Conservation (phyloP, 2,888 invertebrate species). For the Lithophane leautieri region DNA sequence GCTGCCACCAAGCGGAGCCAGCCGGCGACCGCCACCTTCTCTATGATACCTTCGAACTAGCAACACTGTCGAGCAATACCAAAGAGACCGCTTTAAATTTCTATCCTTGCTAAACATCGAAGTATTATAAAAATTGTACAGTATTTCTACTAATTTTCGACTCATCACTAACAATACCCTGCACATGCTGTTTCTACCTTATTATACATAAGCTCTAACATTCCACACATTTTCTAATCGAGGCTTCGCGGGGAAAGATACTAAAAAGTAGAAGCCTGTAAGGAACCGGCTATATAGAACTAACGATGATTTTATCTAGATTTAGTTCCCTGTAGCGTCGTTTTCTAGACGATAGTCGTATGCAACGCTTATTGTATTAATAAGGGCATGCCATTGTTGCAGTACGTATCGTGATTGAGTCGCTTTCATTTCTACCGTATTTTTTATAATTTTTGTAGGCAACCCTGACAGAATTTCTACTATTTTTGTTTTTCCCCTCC, state of each 20-base stretch:
- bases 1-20: slow-evolving; percentile 71
- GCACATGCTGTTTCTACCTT: slow-evolving; percentile 77
- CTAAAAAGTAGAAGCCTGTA: slow-evolving; percentile 73
- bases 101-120: slow-evolving; percentile 63
- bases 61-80: slow-evolving; percentile 81
- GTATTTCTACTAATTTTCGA: slow-evolving; percentile 86
- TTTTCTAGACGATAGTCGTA: slow-evolving; percentile 83
- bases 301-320: slow-evolving; percentile 62
- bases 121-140: slow-evolving; percentile 59
- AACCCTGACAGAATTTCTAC: slow-evolving; percentile 73
- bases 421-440: slow-evolving; percentile 72
- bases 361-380: slow-evolving; percentile 90
- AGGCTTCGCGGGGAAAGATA: slow-evolving; percentile 76
- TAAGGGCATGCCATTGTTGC: slow-evolving; percentile 89
- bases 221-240: slow-evolving; percentile 79
- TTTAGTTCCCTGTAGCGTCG: slow-evolving; percentile 82
- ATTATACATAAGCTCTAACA: slow-evolving; percentile 83
- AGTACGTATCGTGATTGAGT: slow-evolving; percentile 90
- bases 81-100: slow-evolving; percentile 71
- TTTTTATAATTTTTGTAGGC: slow-evolving; percentile 64
- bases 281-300: slow-evolving; percentile 74
- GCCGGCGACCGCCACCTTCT: slow-evolving; percentile 47
- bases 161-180: slow-evolving; percentile 88
- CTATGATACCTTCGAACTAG: slow-evolving; percentile 75
- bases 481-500: slow-evolving; percentile 74